Evolutionary conservation across 2,113 vertebrate genomes (phyloP), one percentile per base, ranked within the genome.

Genomic region (Corvus moneduloides): DNA sequence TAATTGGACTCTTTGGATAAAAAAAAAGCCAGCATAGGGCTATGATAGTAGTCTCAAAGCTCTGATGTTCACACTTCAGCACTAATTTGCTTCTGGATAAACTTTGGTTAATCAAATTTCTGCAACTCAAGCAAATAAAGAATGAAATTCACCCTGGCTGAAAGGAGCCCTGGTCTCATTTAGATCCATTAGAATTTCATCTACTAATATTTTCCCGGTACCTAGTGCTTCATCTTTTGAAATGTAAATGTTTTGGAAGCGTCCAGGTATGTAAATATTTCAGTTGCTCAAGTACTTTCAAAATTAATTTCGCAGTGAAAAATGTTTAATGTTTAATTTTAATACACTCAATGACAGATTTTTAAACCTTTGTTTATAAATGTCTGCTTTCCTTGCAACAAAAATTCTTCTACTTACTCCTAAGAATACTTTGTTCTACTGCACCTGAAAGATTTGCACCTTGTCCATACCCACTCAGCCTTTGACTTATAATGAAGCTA

Each of bases 51-150:
- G 63, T 79, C 89, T 68, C 86, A 88, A 68, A 83, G 75, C 48
- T 96, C 83, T 73, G 54, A 69, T 93, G 90, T 94, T 90, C 63
- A 69, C 43, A 63, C n/a, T 90, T 85, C 44, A 94, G 81, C 71
- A 85, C n/a, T 93, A 68, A 79, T 82, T 87, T 84, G 22, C 39
- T 87, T 93, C 77, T 78, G 61, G 54, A 82, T 95, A 76, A 93
- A 91, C n/a, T 79, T 52, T 79, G 75, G 44, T 85, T 94, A 91
- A 93, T 87, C 71, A 92, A 37, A 85, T 87, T 94, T 93, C 79
- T 93, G 54, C 58, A 87, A 79, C 63, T 68, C 54, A 69, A 30
- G 37, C 32, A 93, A 89, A 79, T 58, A 64, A 66, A 71, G 19
- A 67, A 24, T 4, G 3, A 91, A 85, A 87, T 79, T 66, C 56